phyloP scores from a whole-genome alignment of 2,113 vertebrate genomes.

The Gallinago jamesoni region DNA sequence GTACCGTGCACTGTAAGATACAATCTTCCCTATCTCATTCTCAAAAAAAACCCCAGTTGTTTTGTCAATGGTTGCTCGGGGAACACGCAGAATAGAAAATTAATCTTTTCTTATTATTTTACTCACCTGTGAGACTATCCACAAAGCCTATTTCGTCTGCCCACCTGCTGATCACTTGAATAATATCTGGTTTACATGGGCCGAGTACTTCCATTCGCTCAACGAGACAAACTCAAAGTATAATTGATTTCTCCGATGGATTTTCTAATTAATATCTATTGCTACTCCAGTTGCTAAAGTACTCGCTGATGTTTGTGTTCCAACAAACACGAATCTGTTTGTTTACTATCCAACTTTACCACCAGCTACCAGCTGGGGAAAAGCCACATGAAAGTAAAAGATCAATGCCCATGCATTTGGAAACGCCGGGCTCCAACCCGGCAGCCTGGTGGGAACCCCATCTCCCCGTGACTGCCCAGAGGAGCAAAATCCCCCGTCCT shows the following conservation, averaged over 20 bases:
- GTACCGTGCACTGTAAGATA: neutral
- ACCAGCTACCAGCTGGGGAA: neutral
- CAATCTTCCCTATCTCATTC: neutral
- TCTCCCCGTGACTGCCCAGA: neutral
- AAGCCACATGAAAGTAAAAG: neutral
- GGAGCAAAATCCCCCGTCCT: neutral
- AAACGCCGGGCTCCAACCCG: neutral
- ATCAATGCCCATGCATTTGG: neutral
- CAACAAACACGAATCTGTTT: conserved; percentile 28
- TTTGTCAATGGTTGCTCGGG: conserved; percentile 32
- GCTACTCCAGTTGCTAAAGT: conserved; percentile 23
- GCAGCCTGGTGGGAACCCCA: neutral
- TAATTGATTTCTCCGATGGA: conserved; percentile 62
- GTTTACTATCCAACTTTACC: conserved; percentile 9
- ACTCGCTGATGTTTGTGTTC: conserved; percentile 30
- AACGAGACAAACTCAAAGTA: conserved; percentile 40
- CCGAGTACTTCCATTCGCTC: conserved; percentile 22
- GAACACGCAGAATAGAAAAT: neutral
- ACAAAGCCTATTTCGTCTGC: conserved; percentile 23
- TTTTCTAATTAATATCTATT: conserved; percentile 64
- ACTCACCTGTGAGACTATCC: neutral
- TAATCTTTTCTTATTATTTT: conserved; percentile 31
- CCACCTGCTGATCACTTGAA: conserved; percentile 7
- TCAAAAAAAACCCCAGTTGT: neutral
- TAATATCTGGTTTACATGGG: neutral